Evolutionary conservation across 2,888 invertebrate genomes (phyloP).

Genomic region (Leptogaster cylindrica): DNA sequence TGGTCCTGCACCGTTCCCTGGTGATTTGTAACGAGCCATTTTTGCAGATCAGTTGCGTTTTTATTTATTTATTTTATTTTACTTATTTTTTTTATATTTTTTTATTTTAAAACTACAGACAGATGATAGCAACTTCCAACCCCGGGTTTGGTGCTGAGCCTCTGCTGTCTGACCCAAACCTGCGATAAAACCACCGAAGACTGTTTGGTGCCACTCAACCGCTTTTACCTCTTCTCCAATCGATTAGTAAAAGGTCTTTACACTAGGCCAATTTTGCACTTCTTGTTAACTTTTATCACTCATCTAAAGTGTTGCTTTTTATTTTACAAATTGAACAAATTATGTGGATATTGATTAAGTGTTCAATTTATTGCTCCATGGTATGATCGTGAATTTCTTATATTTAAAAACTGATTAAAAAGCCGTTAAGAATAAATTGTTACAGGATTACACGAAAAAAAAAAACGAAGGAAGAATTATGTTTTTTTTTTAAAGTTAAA

Average conservation of each 20-base stretch:
- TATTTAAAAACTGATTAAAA: slow-evolving; percentile 31
- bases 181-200: slow-evolving; percentile 30
- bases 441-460: too few relatives aligned
- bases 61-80: slow-evolving; percentile 9
- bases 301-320: slow-evolving; percentile 62
- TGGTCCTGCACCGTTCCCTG: slow-evolving; percentile 3
- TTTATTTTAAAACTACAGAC: neutral
- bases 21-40: slow-evolving; percentile 40
- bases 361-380: slow-evolving; percentile 52
- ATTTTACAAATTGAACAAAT: slow-evolving; percentile 65
- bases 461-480: too few relatives aligned
- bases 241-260: slow-evolving; percentile 24
- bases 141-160: neutral
- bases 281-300: slow-evolving; percentile 54
- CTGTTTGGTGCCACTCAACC: slow-evolving; percentile 43
- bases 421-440: slow-evolving; percentile 27
- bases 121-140: slow-evolving; percentile 7
- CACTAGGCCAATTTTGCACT: slow-evolving; percentile 19
- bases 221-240: neutral
- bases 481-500: too few relatives aligned
- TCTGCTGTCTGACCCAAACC: neutral
- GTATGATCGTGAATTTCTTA: slow-evolving; percentile 38
- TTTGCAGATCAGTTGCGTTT: slow-evolving; percentile 30
- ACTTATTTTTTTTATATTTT: too few relatives aligned
- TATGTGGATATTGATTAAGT: slow-evolving; percentile 65